These are phyloP conservation scores for Embidobia sp. DNA, from an alignment of 2,888 invertebrate species.

Conservation along the genomic window DNA sequence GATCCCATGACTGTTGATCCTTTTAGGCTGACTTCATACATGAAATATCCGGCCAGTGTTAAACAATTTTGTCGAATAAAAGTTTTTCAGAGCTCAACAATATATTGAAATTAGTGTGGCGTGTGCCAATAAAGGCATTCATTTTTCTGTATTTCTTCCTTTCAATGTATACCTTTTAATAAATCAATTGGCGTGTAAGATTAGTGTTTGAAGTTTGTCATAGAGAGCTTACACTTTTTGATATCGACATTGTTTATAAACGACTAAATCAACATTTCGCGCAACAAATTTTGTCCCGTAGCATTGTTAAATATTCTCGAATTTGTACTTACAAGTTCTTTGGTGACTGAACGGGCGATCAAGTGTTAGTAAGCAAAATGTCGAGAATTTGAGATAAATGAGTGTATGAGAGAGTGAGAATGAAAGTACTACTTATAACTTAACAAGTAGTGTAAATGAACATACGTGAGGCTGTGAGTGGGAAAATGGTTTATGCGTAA, in stretches of 20 bases:
- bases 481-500: constrained; percentile 30
- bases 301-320: constrained; percentile 18
- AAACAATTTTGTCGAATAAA: too few relatives aligned
- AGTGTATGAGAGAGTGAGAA: constrained; percentile 6
- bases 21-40: constrained; percentile 23
- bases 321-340: constrained; percentile 30
- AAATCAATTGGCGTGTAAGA: too few relatives aligned
- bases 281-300: constrained; percentile 11
- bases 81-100: too few relatives aligned
- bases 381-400: too few relatives aligned
- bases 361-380: too few relatives aligned
- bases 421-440: constrained; percentile 12
- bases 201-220: too few relatives aligned
- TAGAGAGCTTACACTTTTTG: constrained; percentile 15
- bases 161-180: too few relatives aligned
- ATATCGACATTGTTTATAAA: constrained; percentile 27
- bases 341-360: neutral
- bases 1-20: constrained; percentile 60
- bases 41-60: too few relatives aligned
- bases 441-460: constrained; percentile 18
- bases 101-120: too few relatives aligned
- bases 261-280: constrained; percentile 24
- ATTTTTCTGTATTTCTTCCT: too few relatives aligned
- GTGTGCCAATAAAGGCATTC: too few relatives aligned
- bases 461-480: constrained; percentile 27